Evolutionary conservation across 2,113 vertebrate species (phyloP), one percentile per base, ranked within the genome.

Genomic region (Clarias gariepinus): DNA sequence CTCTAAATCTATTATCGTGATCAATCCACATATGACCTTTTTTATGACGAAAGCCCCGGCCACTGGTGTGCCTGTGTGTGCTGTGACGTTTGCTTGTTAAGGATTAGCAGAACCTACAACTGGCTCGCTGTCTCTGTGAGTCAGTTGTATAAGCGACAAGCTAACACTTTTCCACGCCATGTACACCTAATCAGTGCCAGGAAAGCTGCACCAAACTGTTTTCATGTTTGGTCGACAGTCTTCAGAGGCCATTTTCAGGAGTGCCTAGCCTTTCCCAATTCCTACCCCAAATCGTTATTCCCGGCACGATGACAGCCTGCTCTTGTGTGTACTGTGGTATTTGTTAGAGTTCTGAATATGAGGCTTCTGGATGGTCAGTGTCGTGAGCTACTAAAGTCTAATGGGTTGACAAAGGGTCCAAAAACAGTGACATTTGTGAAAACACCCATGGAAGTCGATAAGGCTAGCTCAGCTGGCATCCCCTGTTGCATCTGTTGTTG

Each of bases 381-480:
- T 57, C 58, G 41, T 52, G 18, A 66, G 83, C 60, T 87, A 71
- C 80, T 86, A 92, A 94, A 92, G 92, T 93, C 91, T 91, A 82
- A 87, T 85, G 88, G 78, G 87, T 91, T 89, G 91, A 93, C 89
- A 80, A 91, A 91, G 83, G 88, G 90, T 91, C 25, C 87, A 84
- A 47, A 21, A 79, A 73, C n/a, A 87, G 68, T 19, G 77, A 87
- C 87, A 91, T n/a, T 60, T 61, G 1, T 85, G 85, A 92, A 87
- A 81, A 87, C 85, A 90, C 91, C 91, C 87, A 92, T 89, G 88
- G 88, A 93, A 93, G 92, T 94, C 91, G 95, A 95, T 98, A 97
- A 98, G 96, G 97, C 97, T 97, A 96, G 94, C 94, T 95, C 96
- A 95, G 93, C 94, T 94, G 95, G 93, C 91, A 93, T 94, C 94